Evolutionary conservation across 1,140 invertebrate genomes (phyloP).

Genomic region (Papilio aristodemus): DNA sequence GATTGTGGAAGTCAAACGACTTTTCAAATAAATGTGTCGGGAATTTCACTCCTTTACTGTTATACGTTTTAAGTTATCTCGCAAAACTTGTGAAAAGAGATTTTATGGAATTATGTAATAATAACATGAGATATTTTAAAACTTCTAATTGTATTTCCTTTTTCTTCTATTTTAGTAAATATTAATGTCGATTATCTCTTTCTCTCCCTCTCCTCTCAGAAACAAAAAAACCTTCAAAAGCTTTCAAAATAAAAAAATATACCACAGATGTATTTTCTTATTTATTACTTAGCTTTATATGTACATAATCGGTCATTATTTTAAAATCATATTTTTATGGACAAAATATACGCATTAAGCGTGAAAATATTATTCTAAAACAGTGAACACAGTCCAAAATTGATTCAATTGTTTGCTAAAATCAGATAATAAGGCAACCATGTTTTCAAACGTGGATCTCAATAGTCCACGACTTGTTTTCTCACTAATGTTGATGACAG

Average conservation of each 20-base stretch:
- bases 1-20: too few species aligned
- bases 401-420: slow-evolving; percentile 64
- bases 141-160: too few species aligned
- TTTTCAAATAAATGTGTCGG: too few species aligned
- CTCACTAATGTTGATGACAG: slow-evolving; percentile 50
- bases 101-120: too few species aligned
- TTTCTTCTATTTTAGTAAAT: too few species aligned
- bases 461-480: slow-evolving; percentile 53
- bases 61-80: too few species aligned
- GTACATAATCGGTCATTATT: slow-evolving; percentile 4
- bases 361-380: slow-evolving; percentile 50
- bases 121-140: too few species aligned
- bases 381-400: slow-evolving; percentile 55
- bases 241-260: neutral
- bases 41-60: too few species aligned
- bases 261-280: neutral
- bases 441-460: slow-evolving; percentile 58
- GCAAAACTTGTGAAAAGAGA: too few species aligned
- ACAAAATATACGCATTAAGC: slow-evolving; percentile 9
- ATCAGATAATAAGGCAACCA: slow-evolving; percentile 53
- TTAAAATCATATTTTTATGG: slow-evolving; percentile 7
- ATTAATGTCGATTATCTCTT: too few species aligned
- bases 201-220: too few species aligned
- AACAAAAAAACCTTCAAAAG: too few species aligned
- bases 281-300: neutral